These are phyloP conservation scores for Lethrus apterus DNA, from an alignment of 1,140 invertebrate genomes.

Conservation along the genomic window DNA sequence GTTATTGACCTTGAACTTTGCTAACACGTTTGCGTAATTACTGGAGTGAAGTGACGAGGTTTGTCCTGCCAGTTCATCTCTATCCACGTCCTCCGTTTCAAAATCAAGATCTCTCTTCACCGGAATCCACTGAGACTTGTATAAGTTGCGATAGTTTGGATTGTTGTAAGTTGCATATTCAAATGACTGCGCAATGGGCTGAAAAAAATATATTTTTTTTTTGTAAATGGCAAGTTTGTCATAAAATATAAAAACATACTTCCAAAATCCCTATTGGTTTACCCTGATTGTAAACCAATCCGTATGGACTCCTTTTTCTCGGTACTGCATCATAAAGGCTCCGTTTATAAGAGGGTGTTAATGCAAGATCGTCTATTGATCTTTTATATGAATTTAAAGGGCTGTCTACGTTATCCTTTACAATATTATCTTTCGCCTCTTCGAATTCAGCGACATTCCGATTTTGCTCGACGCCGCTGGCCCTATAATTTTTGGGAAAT, in stretches of 20 bases:
- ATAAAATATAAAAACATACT: conserved; percentile 20
- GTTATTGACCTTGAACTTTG: conserved; percentile 16
- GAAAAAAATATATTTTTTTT: neutral
- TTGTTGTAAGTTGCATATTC: conserved; percentile 1
- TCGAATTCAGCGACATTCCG: conserved; percentile 1
- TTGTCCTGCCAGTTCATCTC: neutral
- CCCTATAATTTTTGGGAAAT: too few species aligned
- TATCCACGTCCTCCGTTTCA: neutral
- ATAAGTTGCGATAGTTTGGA: neutral
- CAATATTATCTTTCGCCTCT: neutral
- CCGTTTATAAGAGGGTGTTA: neutral
- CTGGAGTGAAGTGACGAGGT: neutral
- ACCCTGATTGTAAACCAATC: conserved; percentile 33
- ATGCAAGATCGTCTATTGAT: neutral
- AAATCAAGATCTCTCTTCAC: conserved; percentile 3
- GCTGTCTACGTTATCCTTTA: neutral
- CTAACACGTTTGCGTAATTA: conserved; percentile 13
- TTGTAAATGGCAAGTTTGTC: neutral
- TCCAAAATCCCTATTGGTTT: conserved; percentile 34
- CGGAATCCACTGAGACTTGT: conserved; percentile 7
- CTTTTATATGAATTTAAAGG: conserved; percentile 6
- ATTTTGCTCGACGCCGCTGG: neutral
- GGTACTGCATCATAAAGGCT: conserved; percentile 1
- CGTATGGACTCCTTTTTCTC: conserved; percentile 19
- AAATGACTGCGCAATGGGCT: conserved; percentile 10